Evolutionary conservation across 2,888 invertebrate species (phyloP).

Genomic region (Chaetogeoica ovagalla): DNA sequence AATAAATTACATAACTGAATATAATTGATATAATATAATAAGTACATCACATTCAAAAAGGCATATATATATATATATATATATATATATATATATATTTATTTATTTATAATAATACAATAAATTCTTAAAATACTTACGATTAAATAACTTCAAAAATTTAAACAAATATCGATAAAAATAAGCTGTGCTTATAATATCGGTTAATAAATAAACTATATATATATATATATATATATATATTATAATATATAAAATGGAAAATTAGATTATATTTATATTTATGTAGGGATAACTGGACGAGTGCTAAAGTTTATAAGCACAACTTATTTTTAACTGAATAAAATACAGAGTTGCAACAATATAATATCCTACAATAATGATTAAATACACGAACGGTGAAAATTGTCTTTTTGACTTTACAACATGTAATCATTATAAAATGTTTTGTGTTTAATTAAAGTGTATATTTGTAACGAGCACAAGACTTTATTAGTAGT

Average conservation of each 20-base stretch:
- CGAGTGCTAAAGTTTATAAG: neutral
- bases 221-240: neutral
- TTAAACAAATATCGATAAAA: neutral
- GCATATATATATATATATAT: conserved; percentile 1
- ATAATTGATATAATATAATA: neutral
- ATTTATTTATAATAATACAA: conserved; percentile 5
- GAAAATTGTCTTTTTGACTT: conserved; percentile 10
- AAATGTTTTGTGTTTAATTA: neutral
- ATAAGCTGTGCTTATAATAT: conserved; percentile 3
- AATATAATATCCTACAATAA: neutral
- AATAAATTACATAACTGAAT: conserved; percentile 21
- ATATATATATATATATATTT: neutral
- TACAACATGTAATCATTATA: neutral
- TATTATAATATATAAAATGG: neutral
- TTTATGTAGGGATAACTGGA: neutral
- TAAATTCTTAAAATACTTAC: conserved; percentile 31
- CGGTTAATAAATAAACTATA: neutral
- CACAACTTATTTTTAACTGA: conserved; percentile 30
- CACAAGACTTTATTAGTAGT: neutral
- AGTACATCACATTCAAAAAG: conserved; percentile 29
- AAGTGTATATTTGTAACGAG: conserved; percentile 8
- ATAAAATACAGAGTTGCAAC: conserved; percentile 36
- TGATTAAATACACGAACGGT: neutral
- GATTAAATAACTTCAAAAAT: conserved; percentile 14
- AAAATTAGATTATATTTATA: too few species aligned